These are phyloP conservation scores for Vanessa atalanta DNA, from an alignment of 1,140 invertebrate genomes.

Conservation along the genomic window DNA sequence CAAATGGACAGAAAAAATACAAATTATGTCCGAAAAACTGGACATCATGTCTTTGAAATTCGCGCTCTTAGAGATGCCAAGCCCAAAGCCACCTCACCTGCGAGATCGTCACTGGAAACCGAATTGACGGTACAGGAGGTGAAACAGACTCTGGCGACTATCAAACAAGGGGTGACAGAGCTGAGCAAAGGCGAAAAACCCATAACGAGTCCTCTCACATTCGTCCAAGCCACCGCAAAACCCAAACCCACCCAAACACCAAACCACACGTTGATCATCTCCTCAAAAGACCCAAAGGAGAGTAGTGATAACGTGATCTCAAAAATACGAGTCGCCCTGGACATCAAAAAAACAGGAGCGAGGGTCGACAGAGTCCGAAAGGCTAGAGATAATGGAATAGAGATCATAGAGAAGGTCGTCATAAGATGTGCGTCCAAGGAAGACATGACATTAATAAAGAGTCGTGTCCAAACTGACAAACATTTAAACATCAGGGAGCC, in stretches of 20 bases:
- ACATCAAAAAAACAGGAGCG: constrained; percentile 24
- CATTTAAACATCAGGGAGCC: neutral
- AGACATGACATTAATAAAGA: neutral
- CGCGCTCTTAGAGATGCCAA: neutral
- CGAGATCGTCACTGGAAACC: neutral
- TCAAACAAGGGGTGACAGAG: neutral
- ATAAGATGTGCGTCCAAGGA: neutral
- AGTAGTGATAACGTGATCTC: constrained; percentile 33
- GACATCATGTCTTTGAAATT: neutral
- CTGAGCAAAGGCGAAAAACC: neutral
- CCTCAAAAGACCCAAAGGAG: constrained; percentile 25
- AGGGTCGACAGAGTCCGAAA: constrained; percentile 32
- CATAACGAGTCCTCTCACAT: neutral
- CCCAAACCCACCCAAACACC: neutral
- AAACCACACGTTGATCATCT: constrained; percentile 38
- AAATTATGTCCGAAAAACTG: too few species aligned
- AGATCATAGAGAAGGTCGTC: neutral
- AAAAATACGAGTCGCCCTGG: constrained; percentile 26
- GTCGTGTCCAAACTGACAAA: neutral
- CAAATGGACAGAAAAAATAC: too few species aligned
- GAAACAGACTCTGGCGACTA: neutral
- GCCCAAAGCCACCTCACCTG: neutral
- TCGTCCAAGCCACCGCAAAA: neutral
- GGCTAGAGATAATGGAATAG: too few species aligned
- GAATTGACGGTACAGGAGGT: neutral